These are phyloP conservation scores for Mesitornis unicolor DNA, from an alignment of 2,113 vertebrate genomes.

Conservation along the genomic window DNA sequence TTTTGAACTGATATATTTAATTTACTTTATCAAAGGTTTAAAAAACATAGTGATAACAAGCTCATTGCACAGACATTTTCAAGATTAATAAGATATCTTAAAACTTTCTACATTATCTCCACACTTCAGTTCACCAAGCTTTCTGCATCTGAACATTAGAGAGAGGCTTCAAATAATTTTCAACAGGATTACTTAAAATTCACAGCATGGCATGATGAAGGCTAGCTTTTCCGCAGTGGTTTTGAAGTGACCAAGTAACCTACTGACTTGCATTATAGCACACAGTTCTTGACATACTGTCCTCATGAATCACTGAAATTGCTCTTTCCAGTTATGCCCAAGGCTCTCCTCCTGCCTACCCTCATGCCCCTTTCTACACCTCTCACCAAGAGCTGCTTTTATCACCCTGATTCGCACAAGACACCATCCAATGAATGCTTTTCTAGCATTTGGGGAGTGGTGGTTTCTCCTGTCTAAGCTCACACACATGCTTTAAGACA, in stretches of 20 bases:
- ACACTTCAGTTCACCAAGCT: not conserved
- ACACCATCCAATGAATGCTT: not conserved
- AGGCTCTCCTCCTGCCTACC: not conserved
- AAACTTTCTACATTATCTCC: not conserved
- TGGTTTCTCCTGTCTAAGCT: not conserved
- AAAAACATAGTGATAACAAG: slow-evolving; percentile 4
- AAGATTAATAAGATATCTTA: not conserved
- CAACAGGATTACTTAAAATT: not conserved
- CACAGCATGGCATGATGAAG: not conserved
- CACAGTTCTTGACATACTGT: not conserved
- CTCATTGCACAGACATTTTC: not conserved
- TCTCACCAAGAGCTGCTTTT: not conserved
- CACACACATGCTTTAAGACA: not conserved
- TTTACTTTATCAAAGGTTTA: slow-evolving; percentile 12
- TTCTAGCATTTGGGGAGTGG: not conserved
- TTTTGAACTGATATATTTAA: not conserved
- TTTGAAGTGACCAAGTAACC: slow-evolving; percentile 26
- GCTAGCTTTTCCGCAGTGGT: not conserved
- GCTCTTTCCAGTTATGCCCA: not conserved
- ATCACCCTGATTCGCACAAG: not conserved
- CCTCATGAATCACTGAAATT: not conserved
- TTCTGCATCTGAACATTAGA: not conserved
- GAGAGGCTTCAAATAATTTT: not conserved
- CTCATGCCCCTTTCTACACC: not conserved
- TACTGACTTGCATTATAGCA: not conserved